These are phyloP conservation scores for Paraplagusia blochii DNA, from an alignment of 2,113 vertebrate species.

Conservation along the genomic window DNA sequence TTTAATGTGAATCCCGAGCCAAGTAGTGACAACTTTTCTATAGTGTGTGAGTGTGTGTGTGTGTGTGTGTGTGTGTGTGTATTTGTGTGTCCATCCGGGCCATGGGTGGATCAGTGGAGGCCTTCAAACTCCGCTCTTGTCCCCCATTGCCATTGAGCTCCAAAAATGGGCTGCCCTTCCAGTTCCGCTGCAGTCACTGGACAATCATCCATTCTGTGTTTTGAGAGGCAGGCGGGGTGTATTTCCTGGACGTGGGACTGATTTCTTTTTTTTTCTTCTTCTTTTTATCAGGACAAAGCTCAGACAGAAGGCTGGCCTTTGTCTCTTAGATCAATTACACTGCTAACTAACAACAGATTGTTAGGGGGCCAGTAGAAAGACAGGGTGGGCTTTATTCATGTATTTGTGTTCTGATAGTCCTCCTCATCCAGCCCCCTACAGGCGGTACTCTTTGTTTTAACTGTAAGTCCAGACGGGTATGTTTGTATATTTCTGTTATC, in stretches of 20 bases:
- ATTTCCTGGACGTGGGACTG: slow-evolving; percentile 75
- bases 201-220: slow-evolving; percentile 75
- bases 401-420: slow-evolving; percentile 53
- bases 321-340: slow-evolving; percentile 71
- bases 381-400: slow-evolving; percentile 55
- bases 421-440: slow-evolving; percentile 45
- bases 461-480: too few species aligned
- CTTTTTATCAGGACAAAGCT: slow-evolving; percentile 60
- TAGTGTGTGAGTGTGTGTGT: slow-evolving; percentile 33
- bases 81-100: slow-evolving; percentile 51
- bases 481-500: too few species aligned
- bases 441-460: slow-evolving; percentile 18
- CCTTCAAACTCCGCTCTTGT: slow-evolving; percentile 58
- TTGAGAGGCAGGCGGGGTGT: slow-evolving; percentile 64
- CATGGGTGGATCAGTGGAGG: slow-evolving; percentile 47
- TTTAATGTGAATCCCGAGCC: slow-evolving; percentile 51
- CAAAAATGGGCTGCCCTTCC: slow-evolving; percentile 76
- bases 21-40: slow-evolving; percentile 55
- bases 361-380: slow-evolving; percentile 50
- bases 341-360: slow-evolving; percentile 60
- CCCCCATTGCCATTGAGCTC: slow-evolving; percentile 62
- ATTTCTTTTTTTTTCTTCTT: slow-evolving; percentile 40
- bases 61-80: slow-evolving; percentile 50
- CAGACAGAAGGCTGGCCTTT: slow-evolving; percentile 76
- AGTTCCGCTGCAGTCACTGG: slow-evolving; percentile 71